These are phyloP conservation scores for Scleropages formosus DNA, from an alignment of 2,797 vertebrate species.

Conservation along the genomic window DNA sequence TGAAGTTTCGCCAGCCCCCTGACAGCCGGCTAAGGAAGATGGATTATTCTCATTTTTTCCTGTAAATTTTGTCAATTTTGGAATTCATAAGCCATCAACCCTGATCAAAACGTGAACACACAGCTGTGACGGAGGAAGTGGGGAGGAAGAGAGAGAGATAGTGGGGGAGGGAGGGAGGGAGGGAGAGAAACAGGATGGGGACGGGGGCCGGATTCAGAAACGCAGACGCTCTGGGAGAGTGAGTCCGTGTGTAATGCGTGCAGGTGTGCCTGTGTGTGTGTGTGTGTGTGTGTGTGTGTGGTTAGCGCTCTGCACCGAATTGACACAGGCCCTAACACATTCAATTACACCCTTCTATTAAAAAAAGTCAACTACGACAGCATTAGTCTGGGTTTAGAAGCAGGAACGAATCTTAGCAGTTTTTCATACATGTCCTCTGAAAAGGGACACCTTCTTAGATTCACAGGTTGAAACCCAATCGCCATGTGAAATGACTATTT, in stretches of 20 bases:
- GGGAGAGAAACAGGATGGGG: neutral
- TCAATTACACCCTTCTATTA: too few species aligned
- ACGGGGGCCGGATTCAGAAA: neutral
- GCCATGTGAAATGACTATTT: too few species aligned
- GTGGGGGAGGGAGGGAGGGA: slow-evolving; percentile 22
- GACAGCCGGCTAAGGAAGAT: slow-evolving; percentile 99
- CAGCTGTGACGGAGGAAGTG: slow-evolving; percentile 78
- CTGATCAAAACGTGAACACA: slow-evolving; percentile 87
- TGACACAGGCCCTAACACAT: neutral
- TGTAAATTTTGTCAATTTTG: slow-evolving; percentile 99
- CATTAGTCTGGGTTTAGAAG: too few species aligned
- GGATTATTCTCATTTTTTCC: slow-evolving; percentile 99
- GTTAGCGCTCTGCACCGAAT: neutral
- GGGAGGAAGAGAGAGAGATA: slow-evolving; percentile 42
- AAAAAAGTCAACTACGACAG: too few species aligned
- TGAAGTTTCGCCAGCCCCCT: slow-evolving; percentile 98
- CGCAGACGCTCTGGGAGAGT: neutral
- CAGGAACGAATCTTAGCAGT: too few species aligned
- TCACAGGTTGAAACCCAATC: too few species aligned
- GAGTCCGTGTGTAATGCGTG: neutral
- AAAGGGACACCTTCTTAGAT: too few species aligned
- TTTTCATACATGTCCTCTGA: too few species aligned
- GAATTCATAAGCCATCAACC: slow-evolving; percentile 97
- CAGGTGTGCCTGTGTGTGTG: neutral
- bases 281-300: neutral